phyloP scores from a whole-genome alignment of 2,113 vertebrate genomes.

The Entosphenus tridentatus region DNA sequence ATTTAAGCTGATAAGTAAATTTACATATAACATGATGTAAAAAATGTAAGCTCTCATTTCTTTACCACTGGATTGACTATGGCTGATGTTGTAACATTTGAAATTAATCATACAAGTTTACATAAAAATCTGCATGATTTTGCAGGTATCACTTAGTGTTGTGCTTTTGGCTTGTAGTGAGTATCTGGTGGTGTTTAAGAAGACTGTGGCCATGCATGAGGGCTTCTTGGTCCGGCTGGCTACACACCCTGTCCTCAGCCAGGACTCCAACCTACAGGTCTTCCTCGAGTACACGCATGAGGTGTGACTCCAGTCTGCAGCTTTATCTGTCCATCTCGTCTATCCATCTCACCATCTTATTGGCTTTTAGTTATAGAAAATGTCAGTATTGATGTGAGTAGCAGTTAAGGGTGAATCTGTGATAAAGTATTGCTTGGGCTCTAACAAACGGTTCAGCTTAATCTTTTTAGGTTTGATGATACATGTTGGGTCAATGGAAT shows the following conservation, averaged over 20 bases:
- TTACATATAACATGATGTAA: too few species aligned
- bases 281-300: conserved; percentile 94
- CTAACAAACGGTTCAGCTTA: not conserved
- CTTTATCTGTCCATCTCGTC: conserved; percentile 4
- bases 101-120: too few species aligned
- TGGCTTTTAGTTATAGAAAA: too few species aligned
- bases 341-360: too few species aligned
- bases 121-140: too few species aligned
- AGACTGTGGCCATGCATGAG: conserved; percentile 89
- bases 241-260: conserved; percentile 59
- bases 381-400: conserved; percentile 2
- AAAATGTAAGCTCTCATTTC: too few species aligned
- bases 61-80: too few species aligned
- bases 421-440: not conserved
- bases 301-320: conserved; percentile 29
- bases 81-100: too few species aligned
- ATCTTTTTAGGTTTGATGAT: conserved; percentile 11
- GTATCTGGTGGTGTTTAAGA: conserved; percentile 93
- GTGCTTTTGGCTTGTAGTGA: conserved; percentile 18
- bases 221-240: conserved; percentile 71
- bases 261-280: conserved; percentile 85
- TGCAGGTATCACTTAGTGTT: not conserved
- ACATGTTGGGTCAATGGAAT: conserved; percentile 9
- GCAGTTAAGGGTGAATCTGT: conserved; percentile 4
- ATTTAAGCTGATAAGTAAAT: too few species aligned